These are phyloP conservation scores for Tetranychus cinnabarinus DNA, from an alignment of 1,140 invertebrate species.

Conservation along the genomic window DNA sequence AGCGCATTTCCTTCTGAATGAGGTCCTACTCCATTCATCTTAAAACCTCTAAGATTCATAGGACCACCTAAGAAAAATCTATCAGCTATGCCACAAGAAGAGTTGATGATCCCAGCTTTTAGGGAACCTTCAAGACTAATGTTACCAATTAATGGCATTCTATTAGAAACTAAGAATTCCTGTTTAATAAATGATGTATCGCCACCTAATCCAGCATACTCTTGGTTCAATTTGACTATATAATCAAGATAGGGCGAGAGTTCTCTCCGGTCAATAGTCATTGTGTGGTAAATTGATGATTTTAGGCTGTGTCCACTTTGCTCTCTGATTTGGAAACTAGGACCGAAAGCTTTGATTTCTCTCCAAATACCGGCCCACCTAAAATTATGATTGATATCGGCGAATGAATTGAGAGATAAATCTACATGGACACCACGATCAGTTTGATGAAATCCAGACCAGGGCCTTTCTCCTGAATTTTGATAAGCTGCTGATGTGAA, in stretches of 20 bases:
- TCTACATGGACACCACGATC: conserved; percentile 22
- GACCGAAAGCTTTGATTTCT: conserved; percentile 35
- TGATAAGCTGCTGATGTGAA: conserved; percentile 37
- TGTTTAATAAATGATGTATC: conserved; percentile 62
- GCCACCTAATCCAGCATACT: conserved; percentile 64
- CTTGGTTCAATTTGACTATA: conserved; percentile 34
- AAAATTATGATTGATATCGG: conserved; percentile 39
- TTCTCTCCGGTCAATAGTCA: conserved; percentile 50
- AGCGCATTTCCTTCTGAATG: conserved; percentile 35
- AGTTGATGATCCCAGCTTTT: conserved; percentile 37
- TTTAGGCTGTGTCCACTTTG: conserved; percentile 61
- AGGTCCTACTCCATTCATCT: conserved; percentile 52
- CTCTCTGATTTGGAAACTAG: conserved; percentile 52
- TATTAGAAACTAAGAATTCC: conserved; percentile 50
- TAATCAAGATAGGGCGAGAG: conserved; percentile 48
- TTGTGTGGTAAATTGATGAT: conserved; percentile 49
- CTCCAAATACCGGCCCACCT: conserved; percentile 58
- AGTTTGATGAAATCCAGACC: conserved; percentile 43
- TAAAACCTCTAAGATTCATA: conserved; percentile 53
- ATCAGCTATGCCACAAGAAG: conserved; percentile 36
- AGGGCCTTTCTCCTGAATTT: conserved; percentile 42
- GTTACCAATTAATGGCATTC: conserved; percentile 28
- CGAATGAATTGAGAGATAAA: conserved; percentile 17
- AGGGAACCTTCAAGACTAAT: conserved; percentile 40
- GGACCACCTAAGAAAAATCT: conserved; percentile 69